These are phyloP conservation scores for Hoplostethus atlanticus DNA, from an alignment of 2,797 vertebrate genomes.

Conservation along the genomic window DNA sequence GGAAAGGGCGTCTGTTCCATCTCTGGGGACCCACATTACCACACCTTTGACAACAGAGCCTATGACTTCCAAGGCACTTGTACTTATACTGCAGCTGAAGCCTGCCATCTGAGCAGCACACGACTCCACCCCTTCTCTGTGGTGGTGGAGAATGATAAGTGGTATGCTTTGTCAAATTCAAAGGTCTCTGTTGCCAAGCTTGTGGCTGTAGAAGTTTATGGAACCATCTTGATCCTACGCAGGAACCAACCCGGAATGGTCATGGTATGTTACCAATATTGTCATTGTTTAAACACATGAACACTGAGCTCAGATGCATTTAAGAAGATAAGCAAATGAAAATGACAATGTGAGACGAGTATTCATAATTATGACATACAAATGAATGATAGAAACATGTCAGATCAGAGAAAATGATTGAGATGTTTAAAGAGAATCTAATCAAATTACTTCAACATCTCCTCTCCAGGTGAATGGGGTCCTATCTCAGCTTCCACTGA, in stretches of 20 bases:
- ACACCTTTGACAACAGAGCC: conserved; percentile 56
- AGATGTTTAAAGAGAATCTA: neutral
- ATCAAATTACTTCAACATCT: neutral
- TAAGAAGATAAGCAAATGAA: neutral
- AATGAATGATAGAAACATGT: too few relatives aligned
- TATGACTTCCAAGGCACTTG: conserved; percentile 69
- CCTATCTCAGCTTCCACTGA: conserved; percentile 74
- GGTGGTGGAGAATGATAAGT: conserved; percentile 59
- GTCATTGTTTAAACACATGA: neutral
- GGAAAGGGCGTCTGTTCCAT: conserved; percentile 51
- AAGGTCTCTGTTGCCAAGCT: conserved; percentile 57
- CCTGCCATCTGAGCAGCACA: conserved; percentile 30
- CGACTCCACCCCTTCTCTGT: conserved; percentile 55
- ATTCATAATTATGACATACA: too few relatives aligned
- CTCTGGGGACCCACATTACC: conserved; percentile 67
- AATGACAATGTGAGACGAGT: neutral
- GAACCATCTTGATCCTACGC: conserved; percentile 49
- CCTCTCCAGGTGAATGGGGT: conserved; percentile 75
- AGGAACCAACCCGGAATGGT: conserved; percentile 44
- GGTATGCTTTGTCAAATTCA: conserved; percentile 24
- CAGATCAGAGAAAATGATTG: neutral
- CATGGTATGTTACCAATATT: conserved; percentile 45
- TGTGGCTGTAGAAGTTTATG: conserved; percentile 59
- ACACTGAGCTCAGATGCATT: neutral
- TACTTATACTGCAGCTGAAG: conserved; percentile 60